phyloP scores from a whole-genome alignment of 1,140 invertebrate genomes.

The Trichonephila inaurata region DNA sequence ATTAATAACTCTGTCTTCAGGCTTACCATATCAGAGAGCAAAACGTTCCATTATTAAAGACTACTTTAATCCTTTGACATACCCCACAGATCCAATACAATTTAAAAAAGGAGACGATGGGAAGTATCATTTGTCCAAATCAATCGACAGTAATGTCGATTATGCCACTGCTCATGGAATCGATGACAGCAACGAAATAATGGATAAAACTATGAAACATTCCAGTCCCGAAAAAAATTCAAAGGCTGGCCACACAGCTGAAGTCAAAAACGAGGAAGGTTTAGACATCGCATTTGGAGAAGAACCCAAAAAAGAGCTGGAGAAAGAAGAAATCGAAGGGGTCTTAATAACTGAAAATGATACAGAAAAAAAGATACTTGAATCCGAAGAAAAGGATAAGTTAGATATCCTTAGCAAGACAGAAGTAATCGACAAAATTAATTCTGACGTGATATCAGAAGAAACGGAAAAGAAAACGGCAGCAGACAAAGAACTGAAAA shows the following conservation, averaged over 20 bases:
- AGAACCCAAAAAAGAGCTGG: neutral
- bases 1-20: neutral
- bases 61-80: constrained; percentile 3
- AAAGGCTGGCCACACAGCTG: neutral
- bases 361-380: neutral
- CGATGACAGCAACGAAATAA: neutral
- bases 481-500: neutral
- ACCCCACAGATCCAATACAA: neutral
- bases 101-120: constrained; percentile 1
- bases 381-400: neutral
- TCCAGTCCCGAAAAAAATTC: neutral
- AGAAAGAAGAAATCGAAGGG: neutral
- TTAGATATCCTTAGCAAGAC: neutral
- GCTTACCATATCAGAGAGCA: neutral
- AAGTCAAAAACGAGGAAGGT: neutral
- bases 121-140: neutral
- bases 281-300: neutral
- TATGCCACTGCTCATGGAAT: neutral
- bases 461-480: neutral
- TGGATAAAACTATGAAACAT: neutral
- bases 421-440: neutral
- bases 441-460: neutral
- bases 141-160: neutral
- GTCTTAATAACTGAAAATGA: neutral
- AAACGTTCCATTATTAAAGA: neutral